A percentile compares a stretch with the other conserved stretches of the same genome.
Conservation (phyloP, 2,888 invertebrate species). For the Hecatera dysodea region DNA sequence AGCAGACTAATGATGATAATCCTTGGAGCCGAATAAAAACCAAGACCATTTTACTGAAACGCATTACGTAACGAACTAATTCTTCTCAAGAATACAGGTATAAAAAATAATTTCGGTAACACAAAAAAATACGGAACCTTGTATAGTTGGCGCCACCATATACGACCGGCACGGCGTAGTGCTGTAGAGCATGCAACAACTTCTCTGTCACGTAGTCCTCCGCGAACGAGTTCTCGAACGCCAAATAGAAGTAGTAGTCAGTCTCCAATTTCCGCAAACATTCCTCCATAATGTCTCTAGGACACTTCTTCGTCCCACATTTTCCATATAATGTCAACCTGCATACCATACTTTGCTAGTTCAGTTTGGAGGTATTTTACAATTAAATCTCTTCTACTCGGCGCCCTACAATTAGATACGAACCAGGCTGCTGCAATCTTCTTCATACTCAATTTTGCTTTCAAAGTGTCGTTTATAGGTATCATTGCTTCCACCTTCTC, state of each 20-base stretch:
- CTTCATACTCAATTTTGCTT: constrained; percentile 66
- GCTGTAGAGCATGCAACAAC: constrained; percentile 73
- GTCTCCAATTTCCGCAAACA: constrained; percentile 71
- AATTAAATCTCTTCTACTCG: constrained; percentile 67
- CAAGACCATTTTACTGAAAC: too few species aligned
- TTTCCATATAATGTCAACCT: constrained; percentile 76
- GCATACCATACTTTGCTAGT: constrained; percentile 66
- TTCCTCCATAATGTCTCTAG: background rate
- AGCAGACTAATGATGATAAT: too few species aligned
- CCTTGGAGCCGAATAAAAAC: too few species aligned
- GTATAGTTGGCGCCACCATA: constrained; percentile 83
- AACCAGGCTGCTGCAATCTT: constrained; percentile 69
- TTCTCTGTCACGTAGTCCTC: constrained; percentile 84
- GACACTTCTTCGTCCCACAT: constrained; percentile 72
- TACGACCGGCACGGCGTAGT: constrained; percentile 79
- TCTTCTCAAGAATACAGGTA: too few species aligned
- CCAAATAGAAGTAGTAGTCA: constrained; percentile 80
- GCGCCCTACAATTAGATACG: constrained; percentile 75
- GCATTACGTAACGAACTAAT: too few species aligned
- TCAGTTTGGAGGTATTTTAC: constrained; percentile 65
- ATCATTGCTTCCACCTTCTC: constrained; percentile 69
- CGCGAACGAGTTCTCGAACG: constrained; percentile 80
- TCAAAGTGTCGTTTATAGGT: constrained; percentile 69
- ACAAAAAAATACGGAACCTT: constrained; percentile 68
- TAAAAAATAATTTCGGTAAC: too few species aligned